phyloP scores from a whole-genome alignment of 2,888 invertebrate species.

The Strigamia maritima region DNA sequence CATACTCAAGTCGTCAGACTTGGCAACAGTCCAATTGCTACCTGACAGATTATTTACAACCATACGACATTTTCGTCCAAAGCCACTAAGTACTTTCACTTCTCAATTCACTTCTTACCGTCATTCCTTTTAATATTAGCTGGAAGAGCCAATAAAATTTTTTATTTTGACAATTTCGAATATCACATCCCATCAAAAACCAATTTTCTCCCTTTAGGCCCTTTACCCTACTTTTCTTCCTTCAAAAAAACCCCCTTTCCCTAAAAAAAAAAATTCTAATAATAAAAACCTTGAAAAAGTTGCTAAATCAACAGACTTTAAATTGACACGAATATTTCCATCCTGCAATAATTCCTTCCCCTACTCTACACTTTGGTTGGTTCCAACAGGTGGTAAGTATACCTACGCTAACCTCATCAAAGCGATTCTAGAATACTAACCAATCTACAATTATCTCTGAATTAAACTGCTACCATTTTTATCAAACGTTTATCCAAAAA shows the following conservation, averaged over 20 bases:
- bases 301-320: neutral
- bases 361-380: neutral
- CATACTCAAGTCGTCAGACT: neutral
- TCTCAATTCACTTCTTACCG: conserved; percentile 6
- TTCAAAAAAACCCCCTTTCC: neutral
- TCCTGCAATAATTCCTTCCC: neutral
- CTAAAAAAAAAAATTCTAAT: neutral
- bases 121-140: neutral
- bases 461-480: neutral
- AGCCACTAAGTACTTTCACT: neutral
- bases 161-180: neutral
- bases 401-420: conserved; percentile 33
- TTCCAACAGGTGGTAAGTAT: conserved; percentile 29
- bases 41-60: conserved; percentile 13
- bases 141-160: neutral
- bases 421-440: conserved; percentile 31
- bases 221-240: no score
- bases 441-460: conserved; percentile 7
- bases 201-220: neutral
- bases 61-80: conserved; percentile 5
- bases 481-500: neutral
- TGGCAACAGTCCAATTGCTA: conserved; percentile 9
- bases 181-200: neutral
- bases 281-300: neutral
- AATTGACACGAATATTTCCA: neutral